A percentile compares a stretch with the other conserved stretches of the same genome.
Conservation (phyloP, 2,888 invertebrate species). For the Cataglyphis albicans region DNA sequence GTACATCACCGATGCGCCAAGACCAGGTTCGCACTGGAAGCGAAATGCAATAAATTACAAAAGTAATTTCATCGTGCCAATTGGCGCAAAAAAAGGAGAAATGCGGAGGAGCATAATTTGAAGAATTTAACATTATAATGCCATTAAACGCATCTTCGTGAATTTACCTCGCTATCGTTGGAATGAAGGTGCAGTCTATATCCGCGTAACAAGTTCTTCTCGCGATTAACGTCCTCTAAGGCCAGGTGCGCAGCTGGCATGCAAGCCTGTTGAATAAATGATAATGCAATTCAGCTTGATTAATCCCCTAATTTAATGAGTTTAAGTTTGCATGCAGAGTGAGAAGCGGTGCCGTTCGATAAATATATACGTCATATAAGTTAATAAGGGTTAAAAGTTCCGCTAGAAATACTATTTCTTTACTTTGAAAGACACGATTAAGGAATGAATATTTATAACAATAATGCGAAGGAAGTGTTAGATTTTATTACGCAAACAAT, state of each 20-base stretch:
- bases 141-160: slow-evolving; percentile 24
- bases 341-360: slow-evolving; percentile 12
- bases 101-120: neutral
- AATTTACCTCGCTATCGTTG: slow-evolving; percentile 97
- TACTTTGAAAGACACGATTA: neutral
- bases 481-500: neutral
- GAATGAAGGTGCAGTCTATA: slow-evolving; percentile 96
- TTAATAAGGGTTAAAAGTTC: neutral
- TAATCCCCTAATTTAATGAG: slow-evolving; percentile 42
- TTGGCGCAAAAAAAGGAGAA: neutral
- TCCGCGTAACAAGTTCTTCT: slow-evolving; percentile 95
- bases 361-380: neutral
- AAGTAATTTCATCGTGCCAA: slow-evolving; percentile 11
- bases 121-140: neutral
- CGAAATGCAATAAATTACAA: slow-evolving; percentile 41
- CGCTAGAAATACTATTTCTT: neutral
- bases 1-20: slow-evolving; percentile 99
- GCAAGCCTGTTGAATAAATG: slow-evolving; percentile 90
- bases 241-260: slow-evolving; percentile 99
- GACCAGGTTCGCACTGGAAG: slow-evolving; percentile 97
- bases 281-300: slow-evolving; percentile 48
- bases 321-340: slow-evolving; percentile 10
- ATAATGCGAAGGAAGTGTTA: neutral
- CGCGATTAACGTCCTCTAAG: slow-evolving; percentile 97
- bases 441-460: neutral